phyloP scores from a whole-genome alignment of 1,140 invertebrate genomes.

The Papilio glaucus region DNA sequence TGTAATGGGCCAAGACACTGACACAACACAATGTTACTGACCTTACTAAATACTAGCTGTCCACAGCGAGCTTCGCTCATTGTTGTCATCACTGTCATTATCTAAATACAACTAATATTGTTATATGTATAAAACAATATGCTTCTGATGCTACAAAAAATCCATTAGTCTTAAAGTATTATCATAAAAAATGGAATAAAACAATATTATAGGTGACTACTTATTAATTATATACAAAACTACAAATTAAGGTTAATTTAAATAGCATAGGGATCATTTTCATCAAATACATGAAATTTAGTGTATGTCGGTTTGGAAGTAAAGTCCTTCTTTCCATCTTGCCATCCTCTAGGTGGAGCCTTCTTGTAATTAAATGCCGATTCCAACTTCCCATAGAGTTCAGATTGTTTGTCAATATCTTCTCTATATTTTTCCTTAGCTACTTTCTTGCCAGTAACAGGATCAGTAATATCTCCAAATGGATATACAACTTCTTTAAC shows the following conservation, averaged over 20 bases:
- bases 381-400: slow-evolving; percentile 88
- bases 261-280: slow-evolving; percentile 88
- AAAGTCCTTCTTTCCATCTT: slow-evolving; percentile 92
- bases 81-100: too few species aligned
- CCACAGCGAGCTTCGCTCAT: too few species aligned
- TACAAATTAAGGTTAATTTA: slow-evolving; percentile 47
- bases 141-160: too few species aligned
- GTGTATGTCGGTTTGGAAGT: slow-evolving; percentile 89
- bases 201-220: slow-evolving; percentile 39
- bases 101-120: too few species aligned
- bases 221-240: slow-evolving; percentile 47
- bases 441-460: slow-evolving; percentile 91
- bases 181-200: background rate
- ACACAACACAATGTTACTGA: too few species aligned
- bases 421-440: slow-evolving; percentile 89
- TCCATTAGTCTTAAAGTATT: too few species aligned
- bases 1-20: too few species aligned
- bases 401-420: slow-evolving; percentile 86
- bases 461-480: slow-evolving; percentile 92
- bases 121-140: too few species aligned
- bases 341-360: slow-evolving; percentile 90
- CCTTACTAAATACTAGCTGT: too few species aligned
- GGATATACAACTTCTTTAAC: slow-evolving; percentile 92
- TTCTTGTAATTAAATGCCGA: slow-evolving; percentile 90
- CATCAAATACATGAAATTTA: slow-evolving; percentile 89